Percentiles rank a stretch among this genome's conserved stretches.
Conservation (phyloP, 2,888 invertebrate genomes). For the Iphiclides podalirius region DNA sequence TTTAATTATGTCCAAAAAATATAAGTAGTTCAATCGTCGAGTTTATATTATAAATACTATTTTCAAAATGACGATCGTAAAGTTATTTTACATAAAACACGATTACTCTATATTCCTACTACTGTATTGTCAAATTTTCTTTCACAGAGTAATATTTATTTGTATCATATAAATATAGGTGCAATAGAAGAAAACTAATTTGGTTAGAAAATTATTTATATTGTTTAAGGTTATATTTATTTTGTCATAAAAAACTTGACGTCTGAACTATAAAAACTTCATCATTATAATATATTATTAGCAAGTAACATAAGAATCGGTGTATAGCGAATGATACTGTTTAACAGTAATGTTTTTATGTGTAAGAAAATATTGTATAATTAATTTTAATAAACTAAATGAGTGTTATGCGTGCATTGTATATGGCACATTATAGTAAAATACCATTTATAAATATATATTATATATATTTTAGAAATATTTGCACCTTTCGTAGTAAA, state of each 20-base stretch:
- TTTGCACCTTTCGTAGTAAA: constrained; percentile 78
- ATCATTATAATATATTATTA: constrained; percentile 67
- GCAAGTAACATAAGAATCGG: constrained; percentile 61
- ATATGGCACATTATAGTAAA: constrained; percentile 70
- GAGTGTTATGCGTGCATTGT: constrained; percentile 75
- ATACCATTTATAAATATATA: constrained; percentile 70
- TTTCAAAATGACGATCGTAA: background rate
- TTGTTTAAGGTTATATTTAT: background rate
- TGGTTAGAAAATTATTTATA: background rate
- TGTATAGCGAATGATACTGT: constrained; percentile 75
- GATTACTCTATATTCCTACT: too few species aligned
- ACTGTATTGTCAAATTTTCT: background rate
- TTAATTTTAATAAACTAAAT: constrained; percentile 44
- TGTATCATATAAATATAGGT: background rate
- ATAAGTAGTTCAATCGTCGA: constrained; percentile 62
- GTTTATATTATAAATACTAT: constrained; percentile 25
- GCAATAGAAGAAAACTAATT: background rate
- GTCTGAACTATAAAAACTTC: constrained; percentile 65
- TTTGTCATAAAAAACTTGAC: constrained; percentile 46
- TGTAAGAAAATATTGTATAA: constrained; percentile 59
- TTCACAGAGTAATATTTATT: background rate
- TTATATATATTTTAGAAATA: constrained; percentile 77
- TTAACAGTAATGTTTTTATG: constrained; percentile 73
- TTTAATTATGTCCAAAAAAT: constrained; percentile 59
- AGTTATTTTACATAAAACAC: background rate